Percentiles rank a stretch among this genome's conserved stretches.
Evolutionary conservation across 2,113 vertebrate species (phyloP).

Genomic region (Hypomesus transpacificus): DNA sequence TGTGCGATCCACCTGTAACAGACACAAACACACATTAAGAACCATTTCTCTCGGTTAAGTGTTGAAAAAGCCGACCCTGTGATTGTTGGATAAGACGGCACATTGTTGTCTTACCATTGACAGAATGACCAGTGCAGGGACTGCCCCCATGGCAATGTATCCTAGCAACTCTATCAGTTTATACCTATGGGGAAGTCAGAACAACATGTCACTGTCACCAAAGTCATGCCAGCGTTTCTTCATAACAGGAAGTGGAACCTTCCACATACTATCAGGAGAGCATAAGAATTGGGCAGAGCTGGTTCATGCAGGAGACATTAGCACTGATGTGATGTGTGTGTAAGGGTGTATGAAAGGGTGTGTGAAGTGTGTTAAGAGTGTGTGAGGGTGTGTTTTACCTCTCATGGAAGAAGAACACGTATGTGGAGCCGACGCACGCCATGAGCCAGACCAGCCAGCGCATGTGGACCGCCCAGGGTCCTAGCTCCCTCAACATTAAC

Average conservation of each 20-base stretch:
- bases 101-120: constrained; percentile 82
- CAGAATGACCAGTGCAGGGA: constrained; percentile 87
- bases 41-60: neutral
- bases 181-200: constrained; percentile 72
- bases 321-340: no score
- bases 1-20: constrained; percentile 79
- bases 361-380: neutral
- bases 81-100: no score
- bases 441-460: constrained; percentile 92
- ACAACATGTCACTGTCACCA: neutral
- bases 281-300: no score
- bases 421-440: constrained; percentile 77
- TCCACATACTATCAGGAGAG: neutral
- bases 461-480: constrained; percentile 88
- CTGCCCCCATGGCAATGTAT: constrained; percentile 84
- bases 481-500: constrained; percentile 85
- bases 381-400: constrained; percentile 66
- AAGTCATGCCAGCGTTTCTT: neutral
- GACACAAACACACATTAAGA: neutral
- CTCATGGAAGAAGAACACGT: constrained; percentile 89
- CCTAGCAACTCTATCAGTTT: constrained; percentile 88
- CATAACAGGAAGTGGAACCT: neutral
- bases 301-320: no score
- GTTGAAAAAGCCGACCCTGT: neutral
- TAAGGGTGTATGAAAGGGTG: no score